These are phyloP conservation scores for Furnarius figulus DNA, from an alignment of 2,113 vertebrate genomes.

Conservation along the genomic window DNA sequence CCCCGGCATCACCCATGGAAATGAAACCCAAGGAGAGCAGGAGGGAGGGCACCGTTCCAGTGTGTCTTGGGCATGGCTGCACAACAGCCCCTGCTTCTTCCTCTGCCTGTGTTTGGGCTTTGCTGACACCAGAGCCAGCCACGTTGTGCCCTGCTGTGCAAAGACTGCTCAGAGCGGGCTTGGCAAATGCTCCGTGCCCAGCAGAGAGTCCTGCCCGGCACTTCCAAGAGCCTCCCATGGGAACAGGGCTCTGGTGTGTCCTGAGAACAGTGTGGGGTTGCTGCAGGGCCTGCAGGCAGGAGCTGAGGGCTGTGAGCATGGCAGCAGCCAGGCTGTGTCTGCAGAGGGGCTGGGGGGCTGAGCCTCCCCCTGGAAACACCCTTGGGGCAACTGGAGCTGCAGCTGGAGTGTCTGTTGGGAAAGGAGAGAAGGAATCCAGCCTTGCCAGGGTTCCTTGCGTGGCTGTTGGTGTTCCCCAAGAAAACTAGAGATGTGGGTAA, in stretches of 20 bases:
- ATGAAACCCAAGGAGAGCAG: no score
- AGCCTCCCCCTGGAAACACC: fast-evolving
- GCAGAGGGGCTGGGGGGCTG: background rate
- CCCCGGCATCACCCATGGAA: no score
- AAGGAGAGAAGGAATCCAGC: background rate
- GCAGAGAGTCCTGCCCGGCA: no score
- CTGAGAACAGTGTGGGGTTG: no score
- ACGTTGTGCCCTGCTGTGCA: background rate
- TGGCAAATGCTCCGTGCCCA: background rate
- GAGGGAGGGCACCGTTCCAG: background rate
- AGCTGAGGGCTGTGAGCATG: background rate
- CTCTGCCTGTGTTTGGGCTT: background rate
- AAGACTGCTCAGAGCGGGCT: no score
- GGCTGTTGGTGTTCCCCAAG: no score
- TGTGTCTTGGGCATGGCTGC: background rate
- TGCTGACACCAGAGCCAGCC: background rate
- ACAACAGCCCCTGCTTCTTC: background rate
- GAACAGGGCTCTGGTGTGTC: no score
- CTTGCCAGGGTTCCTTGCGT: background rate
- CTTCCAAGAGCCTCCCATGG: background rate
- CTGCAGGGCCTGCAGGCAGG: background rate
- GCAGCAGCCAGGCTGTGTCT: background rate
- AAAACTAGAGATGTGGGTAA: no score
- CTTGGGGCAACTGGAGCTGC: background rate
- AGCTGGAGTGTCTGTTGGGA: background rate